Percentiles rank a stretch among this genome's conserved stretches.
Evolutionary conservation across 2,888 invertebrate species (phyloP).

Genomic region (Alloplasta piceator): DNA sequence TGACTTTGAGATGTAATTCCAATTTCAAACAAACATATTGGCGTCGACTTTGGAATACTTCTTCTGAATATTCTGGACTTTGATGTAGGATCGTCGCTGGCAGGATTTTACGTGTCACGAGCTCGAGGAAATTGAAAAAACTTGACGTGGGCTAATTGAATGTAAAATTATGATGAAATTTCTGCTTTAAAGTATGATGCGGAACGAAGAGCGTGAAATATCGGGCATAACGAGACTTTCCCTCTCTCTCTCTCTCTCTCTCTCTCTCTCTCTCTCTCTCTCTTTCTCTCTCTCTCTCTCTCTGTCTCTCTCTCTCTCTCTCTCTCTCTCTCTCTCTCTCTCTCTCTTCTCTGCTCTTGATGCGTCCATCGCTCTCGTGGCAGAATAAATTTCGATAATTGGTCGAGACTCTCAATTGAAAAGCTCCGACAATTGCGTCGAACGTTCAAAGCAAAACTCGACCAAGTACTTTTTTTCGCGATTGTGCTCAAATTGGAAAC

Average conservation of each 20-base stretch:
- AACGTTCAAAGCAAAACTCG: neutral
- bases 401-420: slow-evolving; percentile 21
- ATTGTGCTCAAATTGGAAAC: neutral
- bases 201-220: slow-evolving; percentile 1
- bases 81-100: too few species aligned
- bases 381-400: slow-evolving; percentile 27
- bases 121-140: slow-evolving; percentile 9
- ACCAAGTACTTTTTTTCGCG: too few species aligned
- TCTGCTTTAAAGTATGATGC: neutral
- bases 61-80: too few species aligned
- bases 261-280: neutral
- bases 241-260: neutral
- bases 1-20: too few species aligned
- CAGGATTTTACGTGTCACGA: too few species aligned
- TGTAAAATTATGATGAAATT: slow-evolving; percentile 13
- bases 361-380: neutral
- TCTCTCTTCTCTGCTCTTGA: neutral
- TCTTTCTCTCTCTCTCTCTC: neutral
- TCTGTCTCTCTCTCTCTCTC: too few species aligned
- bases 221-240: neutral
- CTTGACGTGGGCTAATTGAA: slow-evolving; percentile 20
- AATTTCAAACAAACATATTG: too few species aligned
- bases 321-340: slow-evolving; percentile 1
- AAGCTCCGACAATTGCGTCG: neutral
- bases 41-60: too few species aligned